Conservation (phyloP, 2,113 vertebrate genomes). For the Serilophus lunatus region DNA sequence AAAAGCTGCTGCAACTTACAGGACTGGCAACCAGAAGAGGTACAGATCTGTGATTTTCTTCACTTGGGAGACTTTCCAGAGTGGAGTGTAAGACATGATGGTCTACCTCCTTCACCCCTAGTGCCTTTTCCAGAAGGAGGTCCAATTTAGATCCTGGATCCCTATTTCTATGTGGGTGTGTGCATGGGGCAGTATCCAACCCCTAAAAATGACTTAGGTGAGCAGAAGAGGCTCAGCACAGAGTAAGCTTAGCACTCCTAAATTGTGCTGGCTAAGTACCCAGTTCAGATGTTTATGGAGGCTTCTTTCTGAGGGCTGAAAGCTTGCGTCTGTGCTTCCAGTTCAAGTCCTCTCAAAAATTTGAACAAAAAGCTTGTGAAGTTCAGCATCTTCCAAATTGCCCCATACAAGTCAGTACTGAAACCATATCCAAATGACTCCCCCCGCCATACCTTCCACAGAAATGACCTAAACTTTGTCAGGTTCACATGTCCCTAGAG, state of each 20-base stretch:
- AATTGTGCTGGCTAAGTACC: neutral
- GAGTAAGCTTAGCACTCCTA: neutral
- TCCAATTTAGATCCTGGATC: neutral
- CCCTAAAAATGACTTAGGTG: neutral
- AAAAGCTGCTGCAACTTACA: neutral
- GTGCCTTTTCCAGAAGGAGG: neutral
- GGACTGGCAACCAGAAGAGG: neutral
- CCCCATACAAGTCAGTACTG: slow-evolving; percentile 41
- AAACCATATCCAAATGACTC: slow-evolving; percentile 23
- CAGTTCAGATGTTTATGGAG: neutral
- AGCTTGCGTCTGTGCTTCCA: slow-evolving; percentile 22
- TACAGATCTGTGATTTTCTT: neutral
- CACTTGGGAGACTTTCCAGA: neutral
- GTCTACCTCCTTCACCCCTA: neutral
- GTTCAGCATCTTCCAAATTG: slow-evolving; percentile 50
- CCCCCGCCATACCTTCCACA: slow-evolving; percentile 56
- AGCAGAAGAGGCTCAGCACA: neutral
- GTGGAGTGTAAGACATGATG: neutral
- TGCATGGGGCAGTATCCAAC: neutral
- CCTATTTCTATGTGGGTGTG: neutral
- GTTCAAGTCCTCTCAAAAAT: neutral
- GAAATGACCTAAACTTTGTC: slow-evolving; percentile 81
- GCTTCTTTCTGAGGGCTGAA: slow-evolving; percentile 29
- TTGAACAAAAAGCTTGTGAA: slow-evolving; percentile 26
- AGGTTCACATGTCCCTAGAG: slow-evolving; percentile 80